A percentile compares a stretch with the other conserved stretches of the same genome.
Conservation (phyloP, 2,888 invertebrate genomes). For the Koerneria pararmatus region DNA sequence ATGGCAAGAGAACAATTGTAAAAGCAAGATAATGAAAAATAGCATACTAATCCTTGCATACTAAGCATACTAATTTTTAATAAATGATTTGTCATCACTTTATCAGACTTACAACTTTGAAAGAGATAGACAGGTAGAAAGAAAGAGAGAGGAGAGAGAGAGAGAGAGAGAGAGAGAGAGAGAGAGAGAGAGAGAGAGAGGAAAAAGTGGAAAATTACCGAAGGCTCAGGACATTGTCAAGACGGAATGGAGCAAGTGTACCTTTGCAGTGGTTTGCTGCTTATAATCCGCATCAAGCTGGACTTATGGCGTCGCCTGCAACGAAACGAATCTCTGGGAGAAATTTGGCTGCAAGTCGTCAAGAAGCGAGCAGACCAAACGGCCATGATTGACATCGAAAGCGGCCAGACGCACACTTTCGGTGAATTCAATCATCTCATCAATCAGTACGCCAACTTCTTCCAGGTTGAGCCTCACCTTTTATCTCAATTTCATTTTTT, state of each 20-base stretch:
- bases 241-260: too few species aligned
- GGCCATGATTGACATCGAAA: conserved; percentile 54
- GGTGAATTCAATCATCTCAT: conserved; percentile 47
- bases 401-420: conserved; percentile 44
- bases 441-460: conserved; percentile 52
- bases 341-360: conserved; percentile 22
- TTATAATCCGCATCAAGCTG: conserved; percentile 51
- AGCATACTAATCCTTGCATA: too few species aligned
- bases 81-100: too few species aligned
- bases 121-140: conserved; percentile 6
- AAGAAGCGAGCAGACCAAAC: conserved; percentile 32
- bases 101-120: too few species aligned
- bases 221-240: neutral
- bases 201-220: neutral
- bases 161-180: conserved; percentile 1
- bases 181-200: conserved; percentile 15
- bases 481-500: too few species aligned
- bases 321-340: conserved; percentile 33
- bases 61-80: too few species aligned
- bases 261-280: conserved; percentile 48
- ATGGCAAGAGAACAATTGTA: too few species aligned
- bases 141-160: neutral
- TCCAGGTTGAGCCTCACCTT: conserved; percentile 40
- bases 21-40: too few species aligned
- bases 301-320: conserved; percentile 46